phyloP scores from a whole-genome alignment of 2,113 vertebrate species.

The Okapia johnstoni region DNA sequence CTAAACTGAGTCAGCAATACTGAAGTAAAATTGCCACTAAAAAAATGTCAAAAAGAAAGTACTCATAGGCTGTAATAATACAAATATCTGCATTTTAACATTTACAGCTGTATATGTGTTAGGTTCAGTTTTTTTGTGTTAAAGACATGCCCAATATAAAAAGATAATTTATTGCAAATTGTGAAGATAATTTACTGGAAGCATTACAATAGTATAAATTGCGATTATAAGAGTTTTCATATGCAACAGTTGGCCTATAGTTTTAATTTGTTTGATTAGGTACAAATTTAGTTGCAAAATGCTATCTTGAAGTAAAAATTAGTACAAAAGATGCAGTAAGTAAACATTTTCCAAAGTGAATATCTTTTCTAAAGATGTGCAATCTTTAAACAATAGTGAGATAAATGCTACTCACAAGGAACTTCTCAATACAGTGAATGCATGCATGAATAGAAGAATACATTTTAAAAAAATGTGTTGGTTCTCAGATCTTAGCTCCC shows the following conservation, averaged over 20 bases:
- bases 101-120: neutral
- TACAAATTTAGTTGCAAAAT: neutral
- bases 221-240: neutral
- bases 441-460: neutral
- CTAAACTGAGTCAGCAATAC: neutral
- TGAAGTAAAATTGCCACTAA: neutral
- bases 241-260: neutral
- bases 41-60: neutral
- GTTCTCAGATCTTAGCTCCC: neutral
- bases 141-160: neutral
- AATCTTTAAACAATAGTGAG: neutral
- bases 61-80: neutral
- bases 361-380: neutral
- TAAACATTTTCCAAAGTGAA: neutral
- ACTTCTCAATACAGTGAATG: neutral
- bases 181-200: neutral
- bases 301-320: neutral
- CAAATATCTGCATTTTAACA: conserved; percentile 16
- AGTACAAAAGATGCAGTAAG: neutral
- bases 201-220: neutral
- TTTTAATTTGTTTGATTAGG: neutral
- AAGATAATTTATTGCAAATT: neutral
- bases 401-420: neutral
- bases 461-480: neutral
- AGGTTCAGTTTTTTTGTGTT: neutral